Conservation (phyloP, 2,113 vertebrate genomes). For the Oplegnathus fasciatus region DNA sequence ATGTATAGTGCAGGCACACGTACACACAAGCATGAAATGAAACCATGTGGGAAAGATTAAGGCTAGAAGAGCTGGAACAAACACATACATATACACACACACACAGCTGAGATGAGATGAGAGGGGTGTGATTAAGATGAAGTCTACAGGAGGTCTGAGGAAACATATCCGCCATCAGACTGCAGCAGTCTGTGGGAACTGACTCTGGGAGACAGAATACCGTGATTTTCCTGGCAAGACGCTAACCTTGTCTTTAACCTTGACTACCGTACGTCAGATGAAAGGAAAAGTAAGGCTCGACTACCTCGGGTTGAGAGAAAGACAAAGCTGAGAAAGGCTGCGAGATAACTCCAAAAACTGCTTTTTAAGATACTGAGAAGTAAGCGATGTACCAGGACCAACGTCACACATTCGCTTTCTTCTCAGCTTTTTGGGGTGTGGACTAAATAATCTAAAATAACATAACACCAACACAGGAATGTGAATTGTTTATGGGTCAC, state of each 20-base stretch:
- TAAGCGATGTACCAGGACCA: background rate
- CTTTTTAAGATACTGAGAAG: background rate
- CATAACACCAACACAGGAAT: background rate
- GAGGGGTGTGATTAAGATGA: constrained; percentile 65
- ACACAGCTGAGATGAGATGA: constrained; percentile 54
- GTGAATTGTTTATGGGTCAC: background rate
- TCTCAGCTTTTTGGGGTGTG: background rate
- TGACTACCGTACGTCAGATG: constrained; percentile 48
- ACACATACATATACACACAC: constrained; percentile 23
- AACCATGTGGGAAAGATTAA: constrained; percentile 77
- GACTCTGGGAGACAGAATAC: constrained; percentile 58
- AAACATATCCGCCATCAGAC: constrained; percentile 64
- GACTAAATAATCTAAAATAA: constrained; percentile 1
- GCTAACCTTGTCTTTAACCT: constrained; percentile 51
- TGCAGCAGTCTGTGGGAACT: constrained; percentile 66
- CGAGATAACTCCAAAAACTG: background rate
- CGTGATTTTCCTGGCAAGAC: constrained; percentile 70
- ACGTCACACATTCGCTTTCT: background rate
- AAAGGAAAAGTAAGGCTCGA: constrained; percentile 44
- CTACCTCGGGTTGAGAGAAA: background rate
- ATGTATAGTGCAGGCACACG: constrained; percentile 54
- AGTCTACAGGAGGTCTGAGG: constrained; percentile 70
- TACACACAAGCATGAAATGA: constrained; percentile 68
- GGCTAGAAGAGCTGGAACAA: constrained; percentile 47
- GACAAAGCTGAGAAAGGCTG: constrained; percentile 16